Evolutionary conservation across 2,888 invertebrate genomes (phyloP), one percentile per base, ranked within the genome.

Genomic region (Venustoraphidia nigricollis): DNA sequence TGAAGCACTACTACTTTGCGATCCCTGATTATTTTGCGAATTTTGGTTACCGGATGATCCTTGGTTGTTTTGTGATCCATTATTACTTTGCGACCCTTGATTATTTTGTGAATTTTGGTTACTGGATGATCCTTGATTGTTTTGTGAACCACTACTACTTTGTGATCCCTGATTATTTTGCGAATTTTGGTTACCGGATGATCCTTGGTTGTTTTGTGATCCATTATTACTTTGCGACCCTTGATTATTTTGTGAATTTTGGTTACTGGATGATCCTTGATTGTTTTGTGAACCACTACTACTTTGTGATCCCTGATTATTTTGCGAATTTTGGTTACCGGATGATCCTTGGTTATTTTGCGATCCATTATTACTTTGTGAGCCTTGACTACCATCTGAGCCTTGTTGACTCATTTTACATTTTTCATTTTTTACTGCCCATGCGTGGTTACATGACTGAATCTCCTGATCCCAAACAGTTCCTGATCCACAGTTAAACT

Each of bases 401-500:
- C n/a, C 11, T 36, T 36, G 45, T 36, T 49, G 53, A 17, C 14
- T 40, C 8, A 41, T 34, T 36, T 17, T 27, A 40, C 55, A 55
- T 45, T 53, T 51, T 39, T 59, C 60, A 47, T 55, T 42, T 55
- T 60, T 56, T 8, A 74, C 74, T 40, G 72, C 71, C 66, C 72
- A 70, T 17, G 67, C 69, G 58, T 77, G 72, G 58, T 77, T 77
- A 58, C 79, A 83, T 1, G 75, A 73, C 57, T 75, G 71, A 46
- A 73, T 65, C n/a, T 70, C 68, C 57, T 75, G 72, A 57, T 81
- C 79, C 81, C 82, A 83, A n/a, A 74, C 73, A 1, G 83, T 83
- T 36, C 79, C 81, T 50, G 73, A 71, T 1, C 76, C 77, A 57
- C 83, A 83, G 45, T 67, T 63, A 57, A 81, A 82, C 44, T 79